Conservation (phyloP, 1,140 invertebrate species). For the Aphaenogaster ashmeadi region DNA sequence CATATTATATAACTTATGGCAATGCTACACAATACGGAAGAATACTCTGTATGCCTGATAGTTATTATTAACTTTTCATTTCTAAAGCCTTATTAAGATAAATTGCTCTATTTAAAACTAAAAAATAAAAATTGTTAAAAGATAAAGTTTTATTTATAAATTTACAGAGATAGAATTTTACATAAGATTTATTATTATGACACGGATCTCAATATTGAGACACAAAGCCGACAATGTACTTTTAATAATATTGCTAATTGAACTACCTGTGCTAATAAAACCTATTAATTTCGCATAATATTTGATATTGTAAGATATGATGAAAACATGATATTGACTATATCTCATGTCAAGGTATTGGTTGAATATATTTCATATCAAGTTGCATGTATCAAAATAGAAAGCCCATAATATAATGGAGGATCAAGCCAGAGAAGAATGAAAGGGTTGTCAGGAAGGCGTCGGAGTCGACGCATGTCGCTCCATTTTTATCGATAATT, state of each 20-base stretch:
- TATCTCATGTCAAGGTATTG: conserved; percentile 20
- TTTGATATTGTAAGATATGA: conserved; percentile 5
- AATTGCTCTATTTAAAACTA: conserved; percentile 2
- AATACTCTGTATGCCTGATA: neutral
- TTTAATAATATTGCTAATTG: conserved; percentile 24
- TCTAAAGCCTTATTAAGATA: neutral
- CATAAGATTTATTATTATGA: neutral
- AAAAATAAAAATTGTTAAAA: conserved; percentile 9
- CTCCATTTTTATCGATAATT: conserved; percentile 47
- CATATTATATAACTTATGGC: neutral
- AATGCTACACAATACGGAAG: neutral
- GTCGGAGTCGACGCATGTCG: neutral
- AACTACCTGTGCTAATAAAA: neutral
- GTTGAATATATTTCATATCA: conserved; percentile 6
- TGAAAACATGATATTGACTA: conserved; percentile 1
- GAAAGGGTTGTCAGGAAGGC: conserved; percentile 40
- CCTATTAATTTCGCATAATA: neutral
- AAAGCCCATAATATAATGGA: conserved; percentile 27
- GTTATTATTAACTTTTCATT: conserved; percentile 8
- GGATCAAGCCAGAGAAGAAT: conserved; percentile 25
- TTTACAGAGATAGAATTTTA: neutral
- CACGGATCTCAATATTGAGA: neutral
- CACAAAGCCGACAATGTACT: neutral
- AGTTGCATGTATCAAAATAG: conserved; percentile 17
- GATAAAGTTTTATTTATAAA: conserved; percentile 16